These are phyloP conservation scores for Eclectus roratus DNA, from an alignment of 2,113 vertebrate genomes.

Conservation along the genomic window DNA sequence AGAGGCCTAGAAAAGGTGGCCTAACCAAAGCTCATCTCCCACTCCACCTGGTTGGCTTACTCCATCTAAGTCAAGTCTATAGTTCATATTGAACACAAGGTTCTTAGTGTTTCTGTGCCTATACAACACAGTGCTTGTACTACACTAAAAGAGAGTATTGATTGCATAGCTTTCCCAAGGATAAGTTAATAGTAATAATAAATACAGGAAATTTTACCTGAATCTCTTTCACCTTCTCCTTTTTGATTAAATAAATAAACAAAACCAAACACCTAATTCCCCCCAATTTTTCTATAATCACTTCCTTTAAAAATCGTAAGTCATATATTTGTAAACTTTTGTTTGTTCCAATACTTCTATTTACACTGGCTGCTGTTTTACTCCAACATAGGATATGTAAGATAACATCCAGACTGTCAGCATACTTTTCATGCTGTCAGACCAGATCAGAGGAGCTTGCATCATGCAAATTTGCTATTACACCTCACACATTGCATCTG, in stretches of 20 bases:
- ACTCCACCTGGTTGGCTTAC: not conserved
- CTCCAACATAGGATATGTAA: not conserved
- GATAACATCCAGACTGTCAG: not conserved
- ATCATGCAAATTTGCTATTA: not conserved
- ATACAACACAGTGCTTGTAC: rapidly evolving
- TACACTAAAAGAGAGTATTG: not conserved
- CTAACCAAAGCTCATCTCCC: too few relatives aligned
- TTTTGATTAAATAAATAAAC: not conserved
- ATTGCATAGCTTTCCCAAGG: not conserved
- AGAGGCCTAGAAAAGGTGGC: too few relatives aligned
- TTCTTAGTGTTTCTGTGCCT: not conserved
- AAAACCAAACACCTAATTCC: not conserved
- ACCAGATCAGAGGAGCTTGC: not conserved
- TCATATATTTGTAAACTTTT: not conserved
- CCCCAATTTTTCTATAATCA: not conserved
- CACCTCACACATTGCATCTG: not conserved
- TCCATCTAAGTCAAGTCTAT: not conserved
- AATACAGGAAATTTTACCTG: not conserved
- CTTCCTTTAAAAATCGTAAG: not conserved
- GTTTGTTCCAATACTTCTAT: rapidly evolving
- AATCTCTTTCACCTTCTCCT: not conserved
- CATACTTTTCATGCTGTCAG: not conserved
- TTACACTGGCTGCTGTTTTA: not conserved
- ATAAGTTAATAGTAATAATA: not conserved
- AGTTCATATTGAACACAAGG: not conserved